Conservation (phyloP, 2,113 vertebrate genomes). For the Callocephalon fimbriatum region DNA sequence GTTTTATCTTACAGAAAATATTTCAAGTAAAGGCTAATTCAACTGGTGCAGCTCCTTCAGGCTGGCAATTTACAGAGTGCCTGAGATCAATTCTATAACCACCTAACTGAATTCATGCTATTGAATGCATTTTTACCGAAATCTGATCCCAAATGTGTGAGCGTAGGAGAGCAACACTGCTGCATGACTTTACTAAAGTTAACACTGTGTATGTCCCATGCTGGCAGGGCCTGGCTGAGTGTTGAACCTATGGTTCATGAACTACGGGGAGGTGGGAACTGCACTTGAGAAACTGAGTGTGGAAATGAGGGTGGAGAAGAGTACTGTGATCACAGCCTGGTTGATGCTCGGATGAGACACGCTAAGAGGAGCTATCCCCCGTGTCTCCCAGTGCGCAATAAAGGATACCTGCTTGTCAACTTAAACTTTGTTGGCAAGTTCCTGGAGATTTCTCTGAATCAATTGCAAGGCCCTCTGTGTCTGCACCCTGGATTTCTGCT, state of each 20-base stretch:
- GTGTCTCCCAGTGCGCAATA: no score
- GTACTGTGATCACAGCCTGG: neutral
- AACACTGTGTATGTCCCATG: rapidly evolving
- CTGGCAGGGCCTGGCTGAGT: neutral
- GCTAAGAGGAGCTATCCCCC: no score
- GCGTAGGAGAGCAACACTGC: neutral
- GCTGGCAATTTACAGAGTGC: neutral
- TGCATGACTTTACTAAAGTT: neutral
- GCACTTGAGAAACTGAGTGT: neutral
- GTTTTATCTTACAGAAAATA: neutral
- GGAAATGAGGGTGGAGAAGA: neutral
- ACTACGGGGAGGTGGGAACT: rapidly evolving
- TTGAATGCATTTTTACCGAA: neutral
- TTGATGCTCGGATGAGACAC: no score
- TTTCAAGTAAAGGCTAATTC: conserved; percentile 3
- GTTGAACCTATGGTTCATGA: neutral
- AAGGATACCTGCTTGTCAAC: no score
- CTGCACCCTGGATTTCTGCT: neutral
- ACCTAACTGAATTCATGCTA: neutral
- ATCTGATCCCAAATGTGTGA: neutral
- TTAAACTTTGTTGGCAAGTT: no score
- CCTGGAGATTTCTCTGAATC: no score
- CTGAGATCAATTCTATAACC: neutral
- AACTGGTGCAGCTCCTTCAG: neutral
- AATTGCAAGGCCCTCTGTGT: neutral